Conservation (phyloP, 2,888 invertebrate species). For the Silvanus unidentatus region DNA sequence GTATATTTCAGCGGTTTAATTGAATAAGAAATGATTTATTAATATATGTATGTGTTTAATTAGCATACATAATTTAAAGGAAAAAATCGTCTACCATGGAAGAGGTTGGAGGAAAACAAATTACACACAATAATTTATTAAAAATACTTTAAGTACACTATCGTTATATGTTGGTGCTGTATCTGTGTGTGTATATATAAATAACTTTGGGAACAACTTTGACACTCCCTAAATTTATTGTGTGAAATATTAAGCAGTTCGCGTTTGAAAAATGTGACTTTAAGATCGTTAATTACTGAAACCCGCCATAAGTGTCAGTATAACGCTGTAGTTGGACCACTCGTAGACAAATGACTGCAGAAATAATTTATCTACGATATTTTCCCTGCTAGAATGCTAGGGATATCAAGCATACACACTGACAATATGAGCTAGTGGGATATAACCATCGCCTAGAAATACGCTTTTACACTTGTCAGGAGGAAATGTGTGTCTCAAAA, state of each 20-base stretch:
- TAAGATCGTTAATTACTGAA: constrained; percentile 46
- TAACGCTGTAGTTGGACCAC: constrained; percentile 41
- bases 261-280: constrained; percentile 46
- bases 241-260: constrained; percentile 40
- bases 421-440: not conserved
- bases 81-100: constrained; percentile 4
- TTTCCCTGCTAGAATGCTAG: constrained; percentile 21
- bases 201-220: constrained; percentile 32
- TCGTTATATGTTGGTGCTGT: too few relatives aligned
- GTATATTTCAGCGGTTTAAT: too few relatives aligned
- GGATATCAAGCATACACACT: too few relatives aligned
- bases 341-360: constrained; percentile 45
- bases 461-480: constrained; percentile 21
- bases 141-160: constrained; percentile 2
- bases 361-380: constrained; percentile 41
- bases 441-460: constrained; percentile 13
- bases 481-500: not conserved
- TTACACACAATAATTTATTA: constrained; percentile 16
- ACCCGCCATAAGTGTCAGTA: constrained; percentile 45
- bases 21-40: too few relatives aligned
- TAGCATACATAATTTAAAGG: too few relatives aligned
- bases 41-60: too few relatives aligned
- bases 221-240: constrained; percentile 39
- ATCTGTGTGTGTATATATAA: constrained; percentile 21
- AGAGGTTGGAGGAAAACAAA: constrained; percentile 12